Evolutionary conservation across 2,113 vertebrate genomes (phyloP), one percentile per base, ranked within the genome.

Genomic region (Carollia perspicillata): DNA sequence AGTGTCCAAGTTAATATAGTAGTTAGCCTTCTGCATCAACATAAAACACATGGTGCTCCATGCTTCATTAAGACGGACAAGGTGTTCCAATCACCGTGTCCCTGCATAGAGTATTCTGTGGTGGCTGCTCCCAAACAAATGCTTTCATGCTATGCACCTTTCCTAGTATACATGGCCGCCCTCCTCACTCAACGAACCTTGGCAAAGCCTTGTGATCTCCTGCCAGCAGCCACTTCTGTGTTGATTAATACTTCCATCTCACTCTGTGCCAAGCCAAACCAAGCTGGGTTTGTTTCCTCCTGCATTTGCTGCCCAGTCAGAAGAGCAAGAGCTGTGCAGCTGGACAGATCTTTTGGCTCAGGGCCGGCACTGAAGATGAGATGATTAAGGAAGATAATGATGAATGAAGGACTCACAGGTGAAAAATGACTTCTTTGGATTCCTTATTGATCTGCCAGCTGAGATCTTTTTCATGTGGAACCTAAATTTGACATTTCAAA

Each of bases 351-450:
- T 83, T 44, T 89, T 4, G 0, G 63, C 83, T 69, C 87, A 75
- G n/a, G 63, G 53, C 83, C 1, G 12, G 78, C 58, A 66, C 69
- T 14, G 0, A 40, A 33, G 95, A 87, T 1, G 2, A 93, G 80
- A 88, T 71, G 69, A 97, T 87, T 80, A 86, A 84, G 69, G 90
- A 95, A 97, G 97, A 74, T 97, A 90, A 97, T 90, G 96, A 98
- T 80, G 95, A 98, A 98, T 95, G 96, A 97, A 97, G 74, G 94
- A 93, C 80, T 94, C 71, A 75, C 87, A 94, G 74, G 81, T 93
- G 96, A 96, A 95, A 98, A 98, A 97, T 84, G 74, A 85, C 83
- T 95, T 96, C 94, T 94, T 94, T 74, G 37, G 85, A 84, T 88
- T 60, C 90, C 80, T 90, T 96, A 78, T 94, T 86, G 97, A 98